A percentile compares a stretch with the other conserved stretches of the same genome.
phyloP scores from a whole-genome alignment of 2,888 invertebrate genomes.

The Acleris laterana region DNA sequence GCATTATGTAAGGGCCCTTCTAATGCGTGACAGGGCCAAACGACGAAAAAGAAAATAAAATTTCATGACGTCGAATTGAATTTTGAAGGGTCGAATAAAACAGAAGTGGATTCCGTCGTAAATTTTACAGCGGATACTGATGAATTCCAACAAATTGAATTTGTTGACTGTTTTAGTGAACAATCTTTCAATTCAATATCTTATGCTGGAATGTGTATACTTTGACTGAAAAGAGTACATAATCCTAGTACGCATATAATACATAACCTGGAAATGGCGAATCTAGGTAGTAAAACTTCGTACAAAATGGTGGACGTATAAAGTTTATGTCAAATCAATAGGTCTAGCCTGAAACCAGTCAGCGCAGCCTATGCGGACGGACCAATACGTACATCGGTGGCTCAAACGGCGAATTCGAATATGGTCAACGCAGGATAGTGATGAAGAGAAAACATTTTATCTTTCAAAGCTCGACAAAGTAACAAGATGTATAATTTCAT shows the following conservation, averaged over 20 bases:
- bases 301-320: slow-evolving; percentile 73
- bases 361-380: slow-evolving; percentile 22
- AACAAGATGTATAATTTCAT: slow-evolving; percentile 18
- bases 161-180: not conserved
- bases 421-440: not conserved
- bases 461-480: slow-evolving; percentile 9
- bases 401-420: not conserved
- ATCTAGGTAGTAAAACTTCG: slow-evolving; percentile 54
- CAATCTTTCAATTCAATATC: not conserved
- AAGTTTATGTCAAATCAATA: slow-evolving; percentile 71
- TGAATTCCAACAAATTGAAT: slow-evolving; percentile 14
- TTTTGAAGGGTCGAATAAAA: slow-evolving; percentile 31
- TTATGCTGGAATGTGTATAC: not conserved
- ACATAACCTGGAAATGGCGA: slow-evolving; percentile 57
- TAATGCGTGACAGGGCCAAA: slow-evolving; percentile 21
- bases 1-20: slow-evolving; percentile 31
- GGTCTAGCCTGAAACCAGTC: slow-evolving; percentile 44
- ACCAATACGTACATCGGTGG: not conserved
- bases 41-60: slow-evolving; percentile 28
- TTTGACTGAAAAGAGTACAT: not conserved
- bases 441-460: not conserved
- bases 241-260: not conserved
- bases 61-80: slow-evolving; percentile 34
- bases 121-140: slow-evolving; percentile 20
- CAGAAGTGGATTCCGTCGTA: slow-evolving; percentile 21